Conservation (phyloP, 2,113 vertebrate species). For the Zosterops lateralis region DNA sequence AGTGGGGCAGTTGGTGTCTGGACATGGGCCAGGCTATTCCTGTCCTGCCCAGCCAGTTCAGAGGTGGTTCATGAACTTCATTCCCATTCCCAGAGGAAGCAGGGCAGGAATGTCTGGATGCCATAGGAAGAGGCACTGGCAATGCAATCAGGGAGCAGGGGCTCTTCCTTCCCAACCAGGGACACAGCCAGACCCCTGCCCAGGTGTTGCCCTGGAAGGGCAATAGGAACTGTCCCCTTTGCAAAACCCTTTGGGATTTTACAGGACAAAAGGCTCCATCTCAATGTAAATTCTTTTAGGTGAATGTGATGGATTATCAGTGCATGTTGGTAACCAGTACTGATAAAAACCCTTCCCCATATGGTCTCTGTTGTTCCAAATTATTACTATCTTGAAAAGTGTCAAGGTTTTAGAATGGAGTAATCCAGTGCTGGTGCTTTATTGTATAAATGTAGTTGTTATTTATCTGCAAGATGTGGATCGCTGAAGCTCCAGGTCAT, state of each 20-base stretch:
- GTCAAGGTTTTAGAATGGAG: neutral
- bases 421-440: neutral
- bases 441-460: neutral
- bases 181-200: neutral
- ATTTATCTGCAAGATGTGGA: conserved; percentile 24
- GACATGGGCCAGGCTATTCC: neutral
- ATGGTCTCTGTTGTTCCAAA: neutral
- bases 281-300: neutral
- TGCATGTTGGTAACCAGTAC: neutral
- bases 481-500: conserved; percentile 39
- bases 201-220: neutral
- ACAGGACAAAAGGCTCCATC: neutral
- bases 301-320: neutral
- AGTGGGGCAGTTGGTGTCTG: neutral
- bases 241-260: neutral
- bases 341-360: neutral
- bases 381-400: neutral
- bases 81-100: neutral
- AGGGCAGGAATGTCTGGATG: neutral
- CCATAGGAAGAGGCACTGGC: neutral
- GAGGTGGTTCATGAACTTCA: neutral
- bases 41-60: neutral
- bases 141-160: neutral
- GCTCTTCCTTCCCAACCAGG: neutral
- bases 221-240: neutral